phyloP scores from a whole-genome alignment of 2,113 vertebrate species.

The Lophotis ruficrista region DNA sequence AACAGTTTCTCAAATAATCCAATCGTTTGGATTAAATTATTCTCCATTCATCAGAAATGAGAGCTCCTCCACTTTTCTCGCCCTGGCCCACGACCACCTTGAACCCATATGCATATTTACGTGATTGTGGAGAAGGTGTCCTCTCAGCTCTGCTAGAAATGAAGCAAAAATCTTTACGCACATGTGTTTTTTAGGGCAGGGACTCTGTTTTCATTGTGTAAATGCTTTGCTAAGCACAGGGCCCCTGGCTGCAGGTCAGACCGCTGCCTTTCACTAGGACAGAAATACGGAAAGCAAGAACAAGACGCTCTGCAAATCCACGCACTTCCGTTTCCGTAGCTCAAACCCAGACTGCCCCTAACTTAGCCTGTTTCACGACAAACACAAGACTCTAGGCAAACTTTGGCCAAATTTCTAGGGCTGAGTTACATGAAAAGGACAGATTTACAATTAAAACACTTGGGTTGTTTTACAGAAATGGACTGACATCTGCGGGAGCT shows the following conservation, averaged over 20 bases:
- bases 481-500: not conserved
- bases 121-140: not conserved
- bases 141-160: not conserved
- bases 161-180: not conserved
- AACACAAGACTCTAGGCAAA: not conserved
- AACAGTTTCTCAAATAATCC: not conserved
- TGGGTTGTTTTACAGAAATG: constrained; percentile 35
- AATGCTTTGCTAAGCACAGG: not conserved
- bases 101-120: not conserved
- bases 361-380: not conserved
- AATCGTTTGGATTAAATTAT: not conserved
- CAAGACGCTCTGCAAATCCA: not conserved
- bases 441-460: constrained; percentile 59
- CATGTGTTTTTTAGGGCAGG: not conserved
- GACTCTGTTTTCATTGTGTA: not conserved
- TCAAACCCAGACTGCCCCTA: not conserved
- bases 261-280: not conserved
- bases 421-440: not conserved
- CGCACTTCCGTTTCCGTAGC: not conserved
- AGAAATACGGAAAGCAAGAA: not conserved
- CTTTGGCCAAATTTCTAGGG: not conserved
- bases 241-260: not conserved
- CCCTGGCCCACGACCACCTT: not conserved
- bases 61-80: not conserved
- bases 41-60: not conserved